Evolutionary conservation across 2,888 invertebrate species (phyloP), one percentile per base, ranked within the genome.

Genomic region (Pyrrhosoma nymphula): DNA sequence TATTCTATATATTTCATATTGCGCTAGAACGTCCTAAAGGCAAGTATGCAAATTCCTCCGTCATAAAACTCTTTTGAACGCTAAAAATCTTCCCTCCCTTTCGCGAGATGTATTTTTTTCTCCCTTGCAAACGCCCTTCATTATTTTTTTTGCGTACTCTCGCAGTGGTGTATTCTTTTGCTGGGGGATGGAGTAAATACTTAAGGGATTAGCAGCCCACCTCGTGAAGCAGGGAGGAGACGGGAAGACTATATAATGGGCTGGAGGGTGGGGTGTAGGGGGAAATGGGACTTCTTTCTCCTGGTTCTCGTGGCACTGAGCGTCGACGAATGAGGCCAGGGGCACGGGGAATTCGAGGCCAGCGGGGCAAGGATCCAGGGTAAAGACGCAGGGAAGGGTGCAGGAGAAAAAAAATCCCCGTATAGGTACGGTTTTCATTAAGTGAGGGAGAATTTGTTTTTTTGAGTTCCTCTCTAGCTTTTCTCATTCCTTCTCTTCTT

Each of bases 31-130:
- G 47, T 47, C 35, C 14, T 90, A 23, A 35, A 39, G 90, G 60
- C 69, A 69, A 69, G 69, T n/a, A 90, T 60, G 90, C 60, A 90
- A 60, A 90, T 90, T n/a, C 20, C 56, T 60, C 56, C n/a, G 26
- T 69, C 26, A 69, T 10, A 69, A n/a, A 26, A 26, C 26, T 69
- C 26, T 69, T 69, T 69, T 26, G 26, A 20, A 26, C 2, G 69
- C 23, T 69, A 47, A 47, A 47, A 47, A 26, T 69, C 26, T n/a
- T 69, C 69, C n/a, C 23, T 69, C 6, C n/a, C 47, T 47, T 47
- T 12, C 69, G 4, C 69, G 26, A 18, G 60, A 4, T 8, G 16
- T 55, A 60, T 90, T 90, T 90, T 90, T 20, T 30, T 20, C 4
- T 18, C 26, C 20, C 56, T 47, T 30, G 56, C 18, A 30, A 56